A percentile compares a stretch with the other conserved stretches of the same genome.
phyloP scores from a whole-genome alignment of 2,888 invertebrate species.

The Ptycholaimellus sp. region DNA sequence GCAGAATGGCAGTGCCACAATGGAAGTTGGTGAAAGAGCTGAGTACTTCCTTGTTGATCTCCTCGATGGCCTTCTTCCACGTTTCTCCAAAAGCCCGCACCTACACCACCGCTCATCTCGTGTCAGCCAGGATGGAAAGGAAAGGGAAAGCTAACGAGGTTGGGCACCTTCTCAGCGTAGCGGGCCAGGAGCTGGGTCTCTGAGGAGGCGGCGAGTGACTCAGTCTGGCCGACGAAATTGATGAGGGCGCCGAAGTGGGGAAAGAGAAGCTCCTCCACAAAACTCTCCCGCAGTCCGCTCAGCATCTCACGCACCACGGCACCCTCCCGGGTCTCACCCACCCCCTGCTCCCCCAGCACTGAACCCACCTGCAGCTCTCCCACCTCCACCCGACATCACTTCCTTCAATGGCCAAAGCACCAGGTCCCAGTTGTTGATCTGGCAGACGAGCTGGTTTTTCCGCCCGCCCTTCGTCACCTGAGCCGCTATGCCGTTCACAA shows the following conservation, averaged over 20 bases:
- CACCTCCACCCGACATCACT: no score
- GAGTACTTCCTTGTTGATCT: slow-evolving; percentile 74
- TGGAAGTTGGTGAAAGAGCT: slow-evolving; percentile 83
- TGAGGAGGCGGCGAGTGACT: slow-evolving; percentile 47
- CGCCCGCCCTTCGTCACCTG: no score
- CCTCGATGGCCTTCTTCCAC: slow-evolving; percentile 85
- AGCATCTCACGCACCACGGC: not conserved
- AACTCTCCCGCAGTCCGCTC: slow-evolving; percentile 44
- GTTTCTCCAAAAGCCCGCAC: slow-evolving; percentile 67
- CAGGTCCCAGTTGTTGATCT: slow-evolving; percentile 97
- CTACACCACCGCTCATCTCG: no score
- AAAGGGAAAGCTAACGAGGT: no score
- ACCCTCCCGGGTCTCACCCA: not conserved
- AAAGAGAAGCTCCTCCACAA: slow-evolving; percentile 63
- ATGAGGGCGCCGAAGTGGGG: slow-evolving; percentile 90
- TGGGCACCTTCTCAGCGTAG: slow-evolving; percentile 42
- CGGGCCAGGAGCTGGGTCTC: slow-evolving; percentile 28
- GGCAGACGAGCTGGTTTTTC: slow-evolving; percentile 79
- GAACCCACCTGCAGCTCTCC: no score
- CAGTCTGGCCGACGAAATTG: slow-evolving; percentile 83
- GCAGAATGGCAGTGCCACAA: slow-evolving; percentile 73
- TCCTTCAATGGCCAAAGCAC: no score
- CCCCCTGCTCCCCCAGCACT: no score
- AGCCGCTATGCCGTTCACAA: no score
- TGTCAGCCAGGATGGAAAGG: no score